These are phyloP conservation scores for Germaria angustata DNA, from an alignment of 2,888 invertebrate genomes.

Conservation along the genomic window DNA sequence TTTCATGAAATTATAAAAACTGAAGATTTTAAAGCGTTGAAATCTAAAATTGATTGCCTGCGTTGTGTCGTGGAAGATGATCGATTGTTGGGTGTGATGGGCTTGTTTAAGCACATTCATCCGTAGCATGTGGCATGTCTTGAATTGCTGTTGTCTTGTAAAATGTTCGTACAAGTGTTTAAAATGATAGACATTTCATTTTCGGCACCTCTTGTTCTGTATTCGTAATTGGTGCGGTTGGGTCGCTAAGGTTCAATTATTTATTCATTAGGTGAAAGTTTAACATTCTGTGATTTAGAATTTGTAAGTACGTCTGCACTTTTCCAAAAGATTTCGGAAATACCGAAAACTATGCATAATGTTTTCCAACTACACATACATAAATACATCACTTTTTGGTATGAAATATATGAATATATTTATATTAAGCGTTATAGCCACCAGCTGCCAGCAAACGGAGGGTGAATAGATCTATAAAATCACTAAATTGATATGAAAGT, in stretches of 20 bases:
- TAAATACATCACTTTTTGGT: no score
- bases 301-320: no score
- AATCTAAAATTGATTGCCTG: constrained; percentile 58
- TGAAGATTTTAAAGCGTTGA: constrained; percentile 57
- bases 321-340: no score
- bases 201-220: constrained; percentile 33
- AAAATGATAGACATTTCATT: constrained; percentile 50
- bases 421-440: no score
- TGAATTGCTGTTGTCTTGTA: constrained; percentile 7
- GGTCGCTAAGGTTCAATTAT: constrained; percentile 8
- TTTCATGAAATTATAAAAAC: constrained; percentile 22
- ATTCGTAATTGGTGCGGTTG: constrained; percentile 11
- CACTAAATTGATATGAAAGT: no score
- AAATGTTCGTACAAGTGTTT: constrained; percentile 48
- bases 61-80: constrained; percentile 36
- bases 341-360: no score
- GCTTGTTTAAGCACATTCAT: constrained; percentile 15
- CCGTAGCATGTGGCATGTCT: constrained; percentile 8
- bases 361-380: no score
- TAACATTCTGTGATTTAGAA: not conserved
- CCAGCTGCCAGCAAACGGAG: no score
- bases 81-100: constrained; percentile 48
- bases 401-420: no score
- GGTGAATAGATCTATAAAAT: no score
- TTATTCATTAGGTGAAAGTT: constrained; percentile 16